Evolutionary conservation across 2,113 vertebrate genomes (phyloP).

Genomic region (Catharus fuscescens): DNA sequence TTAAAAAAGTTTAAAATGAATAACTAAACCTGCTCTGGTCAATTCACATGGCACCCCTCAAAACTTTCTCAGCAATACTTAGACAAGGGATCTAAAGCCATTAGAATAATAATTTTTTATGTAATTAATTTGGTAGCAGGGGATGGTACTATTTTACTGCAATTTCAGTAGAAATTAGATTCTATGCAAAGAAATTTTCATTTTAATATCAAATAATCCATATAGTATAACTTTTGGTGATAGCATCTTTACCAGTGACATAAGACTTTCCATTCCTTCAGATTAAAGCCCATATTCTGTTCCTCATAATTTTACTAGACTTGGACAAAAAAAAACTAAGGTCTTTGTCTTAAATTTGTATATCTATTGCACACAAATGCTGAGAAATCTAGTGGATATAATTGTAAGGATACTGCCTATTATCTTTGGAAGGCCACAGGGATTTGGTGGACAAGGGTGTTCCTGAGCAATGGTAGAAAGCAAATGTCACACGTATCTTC

Average conservation of each 20-base stretch:
- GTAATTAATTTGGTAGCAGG: neutral
- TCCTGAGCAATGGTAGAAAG: neutral
- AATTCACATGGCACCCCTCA: neutral
- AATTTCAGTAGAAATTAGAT: neutral
- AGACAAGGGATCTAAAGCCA: neutral
- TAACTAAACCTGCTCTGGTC: neutral
- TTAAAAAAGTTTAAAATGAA: neutral
- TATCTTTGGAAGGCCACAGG: neutral
- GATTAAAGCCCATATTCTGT: neutral
- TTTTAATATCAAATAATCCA: neutral
- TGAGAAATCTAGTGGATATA: neutral
- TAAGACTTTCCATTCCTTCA: neutral
- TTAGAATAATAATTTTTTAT: neutral
- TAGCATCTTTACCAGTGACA: neutral
- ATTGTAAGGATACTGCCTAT: neutral
- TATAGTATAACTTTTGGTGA: neutral
- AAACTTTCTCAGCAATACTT: neutral
- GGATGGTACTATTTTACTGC: neutral
- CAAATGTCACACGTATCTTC: neutral
- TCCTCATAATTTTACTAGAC: neutral
- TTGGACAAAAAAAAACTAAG: neutral
- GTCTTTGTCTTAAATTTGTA: neutral
- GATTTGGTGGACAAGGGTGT: neutral
- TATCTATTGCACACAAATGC: neutral
- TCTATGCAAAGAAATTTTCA: neutral